Base-by-base conservation (phyloP, 2,888 invertebrate genomes). In the Drosophila gaucha region DNA sequence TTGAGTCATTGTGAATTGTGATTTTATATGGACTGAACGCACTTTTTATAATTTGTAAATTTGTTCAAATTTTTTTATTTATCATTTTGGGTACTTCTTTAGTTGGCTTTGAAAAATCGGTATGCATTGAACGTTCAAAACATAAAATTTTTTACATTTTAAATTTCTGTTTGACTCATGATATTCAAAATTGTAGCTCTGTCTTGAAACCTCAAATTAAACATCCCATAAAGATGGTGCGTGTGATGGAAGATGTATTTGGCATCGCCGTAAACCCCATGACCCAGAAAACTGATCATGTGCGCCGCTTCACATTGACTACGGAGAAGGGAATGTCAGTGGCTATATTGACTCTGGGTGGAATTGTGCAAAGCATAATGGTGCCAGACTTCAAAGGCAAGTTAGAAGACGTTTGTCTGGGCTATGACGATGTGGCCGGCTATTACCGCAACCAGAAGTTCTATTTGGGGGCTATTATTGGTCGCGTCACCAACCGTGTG, bases 391-490 rank as follows among this genome's bases (percentile, higher is more conserved):
- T 93, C 70, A 93, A 94, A 85, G 96, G 96, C 9, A 92, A 93
- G n/a, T 83, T 95, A 2, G 95, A 94, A 12, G 98, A 98, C 88
- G 93, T 98, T 1, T 93, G 95, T 0, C 93, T 97, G 35, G 98
- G 98, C 14, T 97, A 95, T 86, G 97, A 97, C 87, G 94, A 94
- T 60, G 92, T 97, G 41, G 93, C 95, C 91, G 97, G 97, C 94
- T 94, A 92, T 67, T 80, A 83, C 93, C 91, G 69, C 95, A 85
- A 84, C 33, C 89, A 92, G n/a, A 95, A 95, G 77, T 95, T 95
- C 0, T 98, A 97, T 89, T 96, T 98, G 85, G 98, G 98, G 1
- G 95, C 96, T 0, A 95, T 96, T 0, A 93, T 98, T 59, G 98
- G 98, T 0, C 93, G 98, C 49, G 96, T 96, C 30, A 96, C 96